Conservation (phyloP, 2,888 invertebrate species). For the Ormia ochracea region DNA sequence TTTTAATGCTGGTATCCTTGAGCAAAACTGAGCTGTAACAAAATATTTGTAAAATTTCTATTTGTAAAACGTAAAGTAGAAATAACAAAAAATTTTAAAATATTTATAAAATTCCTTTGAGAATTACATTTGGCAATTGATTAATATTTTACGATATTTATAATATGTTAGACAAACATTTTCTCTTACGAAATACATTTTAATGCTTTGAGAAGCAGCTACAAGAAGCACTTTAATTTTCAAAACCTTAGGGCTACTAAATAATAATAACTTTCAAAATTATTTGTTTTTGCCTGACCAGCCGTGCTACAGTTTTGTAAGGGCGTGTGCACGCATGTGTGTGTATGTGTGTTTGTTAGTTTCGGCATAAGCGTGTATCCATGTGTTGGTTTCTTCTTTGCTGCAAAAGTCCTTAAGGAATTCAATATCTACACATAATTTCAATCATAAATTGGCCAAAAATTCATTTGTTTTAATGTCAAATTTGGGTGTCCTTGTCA, state of each 20-base stretch:
- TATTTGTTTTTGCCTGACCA: slow-evolving; percentile 15
- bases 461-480: slow-evolving; percentile 65
- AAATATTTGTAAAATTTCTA: slow-evolving; percentile 19
- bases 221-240: slow-evolving; percentile 6
- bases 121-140: slow-evolving; percentile 48
- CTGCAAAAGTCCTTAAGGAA: slow-evolving; percentile 43
- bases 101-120: slow-evolving; percentile 49
- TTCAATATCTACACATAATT: slow-evolving; percentile 46
- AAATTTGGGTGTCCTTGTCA: slow-evolving; percentile 57
- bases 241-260: slow-evolving; percentile 14
- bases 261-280: neutral
- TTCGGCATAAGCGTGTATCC: neutral
- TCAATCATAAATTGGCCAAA: slow-evolving; percentile 62
- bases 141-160: slow-evolving; percentile 48
- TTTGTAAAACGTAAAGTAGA: neutral
- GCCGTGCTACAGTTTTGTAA: neutral
- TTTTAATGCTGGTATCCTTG: neutral
- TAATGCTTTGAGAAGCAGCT: neutral
- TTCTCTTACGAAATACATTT: neutral
- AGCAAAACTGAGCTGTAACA: neutral
- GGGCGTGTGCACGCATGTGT: no score
- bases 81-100: slow-evolving; percentile 21
- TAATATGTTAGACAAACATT: slow-evolving; percentile 5
- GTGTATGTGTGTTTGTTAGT: neutral
- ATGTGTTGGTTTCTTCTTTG: neutral